Evolutionary conservation across 2,113 vertebrate genomes (phyloP).

Genomic region (Panurus biarmicus): DNA sequence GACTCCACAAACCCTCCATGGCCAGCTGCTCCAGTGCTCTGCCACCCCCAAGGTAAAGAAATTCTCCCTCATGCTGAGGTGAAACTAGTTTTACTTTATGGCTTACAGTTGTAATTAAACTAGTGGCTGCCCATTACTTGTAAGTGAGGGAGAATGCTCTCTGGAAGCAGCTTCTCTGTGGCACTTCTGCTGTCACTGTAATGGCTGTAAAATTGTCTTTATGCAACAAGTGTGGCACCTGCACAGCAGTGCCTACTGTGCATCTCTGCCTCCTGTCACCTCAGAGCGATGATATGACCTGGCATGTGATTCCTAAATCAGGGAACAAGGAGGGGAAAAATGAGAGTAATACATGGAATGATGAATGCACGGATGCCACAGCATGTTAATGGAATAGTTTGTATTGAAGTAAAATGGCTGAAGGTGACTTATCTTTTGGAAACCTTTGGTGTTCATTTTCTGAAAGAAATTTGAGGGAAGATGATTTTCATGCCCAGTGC

Average conservation of each 20-base stretch:
- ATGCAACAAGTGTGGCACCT: not conserved
- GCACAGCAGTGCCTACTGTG: not conserved
- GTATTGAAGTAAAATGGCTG: not conserved
- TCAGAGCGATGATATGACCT: fast-evolving
- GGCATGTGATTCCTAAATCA: not conserved
- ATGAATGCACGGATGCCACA: not conserved
- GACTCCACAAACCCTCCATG: not conserved
- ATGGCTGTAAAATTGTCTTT: not conserved
- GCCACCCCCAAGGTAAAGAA: not conserved
- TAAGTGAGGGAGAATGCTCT: not conserved
- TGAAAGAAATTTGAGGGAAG: not conserved
- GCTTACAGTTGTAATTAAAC: not conserved
- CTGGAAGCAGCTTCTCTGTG: not conserved
- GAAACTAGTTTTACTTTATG: not conserved
- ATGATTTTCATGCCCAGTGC: not conserved
- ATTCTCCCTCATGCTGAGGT: not conserved
- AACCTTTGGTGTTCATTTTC: not conserved
- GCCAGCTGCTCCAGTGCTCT: not conserved
- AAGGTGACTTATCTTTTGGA: not conserved
- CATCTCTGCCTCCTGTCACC: not conserved
- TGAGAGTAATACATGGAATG: not conserved
- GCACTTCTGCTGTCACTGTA: not conserved
- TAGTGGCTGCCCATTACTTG: not conserved
- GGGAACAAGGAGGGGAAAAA: not conserved
- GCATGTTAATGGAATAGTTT: not conserved